Percentiles rank a stretch among this genome's conserved stretches.
phyloP scores from a whole-genome alignment of 2,113 vertebrate genomes.

The Nannospalax galili region DNA sequence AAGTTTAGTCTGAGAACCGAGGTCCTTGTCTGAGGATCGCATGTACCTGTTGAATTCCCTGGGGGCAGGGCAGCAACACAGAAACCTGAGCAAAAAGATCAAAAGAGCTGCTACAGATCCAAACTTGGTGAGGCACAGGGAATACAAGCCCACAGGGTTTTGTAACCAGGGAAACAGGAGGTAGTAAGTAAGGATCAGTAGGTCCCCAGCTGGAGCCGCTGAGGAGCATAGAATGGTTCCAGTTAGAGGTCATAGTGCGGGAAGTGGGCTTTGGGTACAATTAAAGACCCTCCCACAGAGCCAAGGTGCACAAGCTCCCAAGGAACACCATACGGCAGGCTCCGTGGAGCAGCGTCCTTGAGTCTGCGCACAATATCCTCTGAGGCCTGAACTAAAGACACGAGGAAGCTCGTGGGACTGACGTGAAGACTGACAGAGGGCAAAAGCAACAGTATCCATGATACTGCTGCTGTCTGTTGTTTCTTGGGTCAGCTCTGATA shows the following conservation, averaged over 20 bases:
- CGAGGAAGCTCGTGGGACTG: not conserved
- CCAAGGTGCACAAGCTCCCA: not conserved
- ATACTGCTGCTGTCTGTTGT: not conserved
- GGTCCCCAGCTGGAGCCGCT: not conserved
- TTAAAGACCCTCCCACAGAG: not conserved
- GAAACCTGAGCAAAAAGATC: not conserved
- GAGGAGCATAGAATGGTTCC: not conserved
- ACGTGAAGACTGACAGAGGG: not conserved
- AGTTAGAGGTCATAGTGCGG: not conserved
- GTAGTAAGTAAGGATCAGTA: not conserved
- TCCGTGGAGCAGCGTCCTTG: not conserved
- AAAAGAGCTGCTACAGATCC: not conserved
- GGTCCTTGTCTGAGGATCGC: not conserved
- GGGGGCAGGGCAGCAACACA: not conserved
- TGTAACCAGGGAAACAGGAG: not conserved
- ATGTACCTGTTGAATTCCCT: not conserved
- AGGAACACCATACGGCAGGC: fast-evolving
- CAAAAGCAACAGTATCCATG: fast-evolving
- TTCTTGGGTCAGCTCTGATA: not conserved
- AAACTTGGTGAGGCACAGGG: not conserved
- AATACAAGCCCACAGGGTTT: not conserved
- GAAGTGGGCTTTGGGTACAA: not conserved
- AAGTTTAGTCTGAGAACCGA: not conserved
- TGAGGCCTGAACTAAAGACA: too few species aligned
- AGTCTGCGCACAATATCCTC: fast-evolving